Percentiles rank a stretch among this genome's conserved stretches.
Evolutionary conservation across 2,113 vertebrate genomes (phyloP).

Genomic region (Pseudorhombus dupliciocellatus): DNA sequence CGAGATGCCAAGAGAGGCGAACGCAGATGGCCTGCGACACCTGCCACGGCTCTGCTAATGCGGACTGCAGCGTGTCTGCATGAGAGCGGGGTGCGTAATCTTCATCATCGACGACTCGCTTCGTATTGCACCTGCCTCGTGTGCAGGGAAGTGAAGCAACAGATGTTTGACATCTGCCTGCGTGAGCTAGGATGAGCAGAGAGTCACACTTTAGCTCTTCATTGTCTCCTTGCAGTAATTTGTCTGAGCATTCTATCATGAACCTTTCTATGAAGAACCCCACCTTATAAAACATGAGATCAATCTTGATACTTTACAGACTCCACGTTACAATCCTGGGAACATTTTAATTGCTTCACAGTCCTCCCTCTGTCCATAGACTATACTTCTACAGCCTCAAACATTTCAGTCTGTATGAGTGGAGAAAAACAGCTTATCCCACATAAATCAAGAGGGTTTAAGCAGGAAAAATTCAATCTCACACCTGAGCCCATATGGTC

Average conservation of each 20-base stretch:
- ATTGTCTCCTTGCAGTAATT: neutral
- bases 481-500: neutral
- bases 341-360: neutral
- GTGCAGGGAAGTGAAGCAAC: slow-evolving; percentile 15
- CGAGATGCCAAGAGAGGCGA: slow-evolving; percentile 28
- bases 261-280: neutral
- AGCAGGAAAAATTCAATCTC: neutral
- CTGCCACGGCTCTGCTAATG: slow-evolving; percentile 42
- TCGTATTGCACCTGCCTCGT: slow-evolving; percentile 56
- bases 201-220: slow-evolving; percentile 21
- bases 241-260: neutral
- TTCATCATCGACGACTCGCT: slow-evolving; percentile 48
- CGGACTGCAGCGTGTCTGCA: slow-evolving; percentile 31
- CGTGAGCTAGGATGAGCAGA: slow-evolving; percentile 28
- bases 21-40: slow-evolving; percentile 51
- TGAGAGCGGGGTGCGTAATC: slow-evolving; percentile 28
- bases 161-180: slow-evolving; percentile 53
- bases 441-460: neutral
- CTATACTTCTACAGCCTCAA: neutral
- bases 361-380: neutral
- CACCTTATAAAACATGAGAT: neutral
- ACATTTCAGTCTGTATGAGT: neutral
- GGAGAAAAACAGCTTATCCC: neutral
- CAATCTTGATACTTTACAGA: neutral
- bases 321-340: neutral